A percentile compares a stretch with the other conserved stretches of the same genome.
phyloP scores from a whole-genome alignment of 2,113 vertebrate genomes.

The Lepisosteus osseus region DNA sequence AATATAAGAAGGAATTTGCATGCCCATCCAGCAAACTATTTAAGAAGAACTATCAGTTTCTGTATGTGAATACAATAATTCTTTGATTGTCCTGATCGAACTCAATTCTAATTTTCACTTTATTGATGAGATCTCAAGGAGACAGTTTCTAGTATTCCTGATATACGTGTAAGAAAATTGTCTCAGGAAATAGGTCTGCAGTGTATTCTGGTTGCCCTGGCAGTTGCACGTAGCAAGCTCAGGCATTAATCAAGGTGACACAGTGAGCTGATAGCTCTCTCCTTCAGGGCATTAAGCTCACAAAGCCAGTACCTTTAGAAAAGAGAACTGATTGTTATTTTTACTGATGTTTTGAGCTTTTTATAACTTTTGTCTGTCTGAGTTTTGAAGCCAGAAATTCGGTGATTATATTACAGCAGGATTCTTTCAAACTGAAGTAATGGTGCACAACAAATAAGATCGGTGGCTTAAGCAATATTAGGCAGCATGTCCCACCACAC shows the following conservation, averaged over 20 bases:
- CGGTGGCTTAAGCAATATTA: background rate
- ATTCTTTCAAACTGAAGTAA: background rate
- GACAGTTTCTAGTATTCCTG: conserved; percentile 38
- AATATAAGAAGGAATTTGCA: background rate
- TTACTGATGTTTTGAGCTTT: conserved; percentile 42
- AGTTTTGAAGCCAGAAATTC: conserved; percentile 3
- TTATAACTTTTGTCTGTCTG: conserved; percentile 16
- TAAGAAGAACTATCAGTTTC: conserved; percentile 22
- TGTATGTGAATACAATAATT: conserved; percentile 18
- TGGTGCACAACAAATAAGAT: conserved; percentile 1
- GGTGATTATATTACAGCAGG: conserved; percentile 13
- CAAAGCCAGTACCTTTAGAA: background rate
- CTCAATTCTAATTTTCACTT: conserved; percentile 37
- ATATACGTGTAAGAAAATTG: conserved; percentile 39
- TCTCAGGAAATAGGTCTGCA: conserved; percentile 52
- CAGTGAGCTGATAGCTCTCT: conserved; percentile 25
- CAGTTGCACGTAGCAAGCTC: conserved; percentile 32
- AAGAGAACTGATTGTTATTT: conserved; percentile 14
- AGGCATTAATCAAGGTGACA: conserved; percentile 58
- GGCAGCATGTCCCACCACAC: background rate
- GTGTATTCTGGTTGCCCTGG: conserved; percentile 50
- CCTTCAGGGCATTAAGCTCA: conserved; percentile 14
- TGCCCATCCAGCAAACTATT: conserved; percentile 23
- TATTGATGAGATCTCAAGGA: conserved; percentile 51
- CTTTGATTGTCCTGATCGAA: conserved; percentile 31